Conservation (phyloP, 2,888 invertebrate genomes). For the Cacoxenus indagator region DNA sequence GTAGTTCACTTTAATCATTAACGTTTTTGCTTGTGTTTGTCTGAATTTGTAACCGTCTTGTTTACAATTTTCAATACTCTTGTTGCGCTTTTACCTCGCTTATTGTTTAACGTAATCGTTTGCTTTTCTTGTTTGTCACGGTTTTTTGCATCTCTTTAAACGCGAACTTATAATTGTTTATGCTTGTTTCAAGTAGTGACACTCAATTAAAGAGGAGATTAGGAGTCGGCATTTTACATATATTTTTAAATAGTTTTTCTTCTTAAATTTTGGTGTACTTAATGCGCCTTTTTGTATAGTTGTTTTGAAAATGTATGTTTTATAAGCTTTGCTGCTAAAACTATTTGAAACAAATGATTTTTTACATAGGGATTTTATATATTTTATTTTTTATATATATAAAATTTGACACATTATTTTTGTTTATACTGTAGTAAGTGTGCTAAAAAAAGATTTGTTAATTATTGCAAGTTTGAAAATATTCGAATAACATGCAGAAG, state of each 20-base stretch:
- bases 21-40: no score
- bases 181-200: conserved; percentile 23
- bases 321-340: conserved; percentile 15
- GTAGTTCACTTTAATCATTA: no score
- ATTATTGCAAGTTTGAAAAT: no score
- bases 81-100: no score
- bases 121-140: background rate
- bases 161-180: conserved; percentile 19
- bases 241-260: conserved; percentile 10
- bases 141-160: conserved; percentile 25
- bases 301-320: conserved; percentile 19
- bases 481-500: no score
- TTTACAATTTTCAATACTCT: no score
- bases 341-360: conserved; percentile 14
- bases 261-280: background rate
- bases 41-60: no score
- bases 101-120: background rate
- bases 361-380: background rate
- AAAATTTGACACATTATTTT: conserved; percentile 61
- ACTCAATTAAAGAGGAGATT: conserved; percentile 30
- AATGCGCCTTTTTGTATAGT: conserved; percentile 17
- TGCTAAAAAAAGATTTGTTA: background rate
- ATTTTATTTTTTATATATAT: conserved; percentile 45
- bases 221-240: conserved; percentile 33
- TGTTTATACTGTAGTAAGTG: background rate